phyloP scores from a whole-genome alignment of 2,113 vertebrate genomes.

The Apistogramma diplotaenia region DNA sequence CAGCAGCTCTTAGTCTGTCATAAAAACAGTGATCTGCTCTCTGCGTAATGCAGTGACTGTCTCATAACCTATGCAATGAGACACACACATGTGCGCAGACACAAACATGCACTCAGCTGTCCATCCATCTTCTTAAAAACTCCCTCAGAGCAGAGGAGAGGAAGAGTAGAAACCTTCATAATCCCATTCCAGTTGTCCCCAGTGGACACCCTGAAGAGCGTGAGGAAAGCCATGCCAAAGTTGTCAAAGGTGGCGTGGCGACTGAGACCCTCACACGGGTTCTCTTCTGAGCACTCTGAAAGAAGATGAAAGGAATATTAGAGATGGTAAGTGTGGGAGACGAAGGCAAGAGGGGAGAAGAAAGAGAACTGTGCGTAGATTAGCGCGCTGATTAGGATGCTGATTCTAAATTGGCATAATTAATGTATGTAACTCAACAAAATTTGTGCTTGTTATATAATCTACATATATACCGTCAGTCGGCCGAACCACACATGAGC shows the following conservation, averaged over 20 bases:
- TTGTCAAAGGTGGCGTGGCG: slow-evolving; percentile 96
- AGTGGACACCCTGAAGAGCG: slow-evolving; percentile 94
- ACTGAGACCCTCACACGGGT: slow-evolving; percentile 94
- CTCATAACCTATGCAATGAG: slow-evolving; percentile 13
- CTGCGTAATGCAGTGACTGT: slow-evolving; percentile 25
- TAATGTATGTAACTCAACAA: slow-evolving; percentile 56
- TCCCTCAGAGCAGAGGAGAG: not conserved
- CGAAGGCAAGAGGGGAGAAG: slow-evolving; percentile 4
- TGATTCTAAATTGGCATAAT: slow-evolving; percentile 40
- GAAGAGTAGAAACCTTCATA: slow-evolving; percentile 87
- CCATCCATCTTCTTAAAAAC: slow-evolving; percentile 17
- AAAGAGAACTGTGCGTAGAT: slow-evolving; percentile 20
- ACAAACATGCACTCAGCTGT: not conserved
- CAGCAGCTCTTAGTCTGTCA: slow-evolving; percentile 53
- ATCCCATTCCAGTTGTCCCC: slow-evolving; percentile 99
- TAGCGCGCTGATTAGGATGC: slow-evolving; percentile 32
- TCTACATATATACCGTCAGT: slow-evolving; percentile 42
- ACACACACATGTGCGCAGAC: slow-evolving; percentile 5
- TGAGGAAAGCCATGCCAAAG: slow-evolving; percentile 98
- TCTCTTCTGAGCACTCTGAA: slow-evolving; percentile 92
- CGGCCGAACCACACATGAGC: slow-evolving; percentile 15
- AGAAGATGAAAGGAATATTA: slow-evolving; percentile 34
- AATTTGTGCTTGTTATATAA: slow-evolving; percentile 59
- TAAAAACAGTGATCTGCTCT: slow-evolving; percentile 48
- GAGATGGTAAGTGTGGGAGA: slow-evolving; percentile 4